A percentile compares a stretch with the other conserved stretches of the same genome.
These are phyloP conservation scores for Catostomus latipinnis DNA, from an alignment of 2,797 vertebrate genomes.

Conservation along the genomic window DNA sequence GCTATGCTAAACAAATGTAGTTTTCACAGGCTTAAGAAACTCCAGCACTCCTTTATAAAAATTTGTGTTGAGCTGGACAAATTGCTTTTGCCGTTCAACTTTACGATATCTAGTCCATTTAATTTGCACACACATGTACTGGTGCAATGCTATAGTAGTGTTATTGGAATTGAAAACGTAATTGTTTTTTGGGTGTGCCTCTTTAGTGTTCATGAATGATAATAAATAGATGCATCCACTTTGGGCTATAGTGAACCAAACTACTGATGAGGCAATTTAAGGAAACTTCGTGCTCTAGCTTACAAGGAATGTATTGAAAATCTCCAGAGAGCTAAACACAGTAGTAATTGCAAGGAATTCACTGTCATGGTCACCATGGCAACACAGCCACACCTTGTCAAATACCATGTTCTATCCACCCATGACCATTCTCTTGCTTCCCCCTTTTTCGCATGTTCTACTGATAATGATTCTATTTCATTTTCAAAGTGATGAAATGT, in stretches of 20 bases:
- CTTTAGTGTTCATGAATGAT: background rate
- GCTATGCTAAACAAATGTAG: background rate
- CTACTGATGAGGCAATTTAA: background rate
- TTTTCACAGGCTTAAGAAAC: background rate
- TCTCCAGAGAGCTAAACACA: background rate
- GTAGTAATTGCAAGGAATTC: background rate
- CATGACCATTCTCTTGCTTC: background rate
- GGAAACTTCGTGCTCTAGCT: background rate
- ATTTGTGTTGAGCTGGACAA: no score
- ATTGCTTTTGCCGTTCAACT: no score
- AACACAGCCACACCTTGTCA: background rate
- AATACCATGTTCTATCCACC: slow-evolving; percentile 9
- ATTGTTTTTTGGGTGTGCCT: background rate
- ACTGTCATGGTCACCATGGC: background rate
- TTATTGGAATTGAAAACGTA: background rate
- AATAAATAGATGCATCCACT: background rate
- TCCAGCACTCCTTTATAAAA: no score
- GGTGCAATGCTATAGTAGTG: background rate
- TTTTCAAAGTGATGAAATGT: background rate
- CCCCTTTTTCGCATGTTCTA: background rate
- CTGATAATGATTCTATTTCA: background rate
- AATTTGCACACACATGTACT: no score
- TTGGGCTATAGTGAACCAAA: background rate
- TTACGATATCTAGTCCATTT: no score
- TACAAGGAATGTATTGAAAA: background rate